Conservation (phyloP, 2,888 invertebrate species). For the Octonoba sinensis region DNA sequence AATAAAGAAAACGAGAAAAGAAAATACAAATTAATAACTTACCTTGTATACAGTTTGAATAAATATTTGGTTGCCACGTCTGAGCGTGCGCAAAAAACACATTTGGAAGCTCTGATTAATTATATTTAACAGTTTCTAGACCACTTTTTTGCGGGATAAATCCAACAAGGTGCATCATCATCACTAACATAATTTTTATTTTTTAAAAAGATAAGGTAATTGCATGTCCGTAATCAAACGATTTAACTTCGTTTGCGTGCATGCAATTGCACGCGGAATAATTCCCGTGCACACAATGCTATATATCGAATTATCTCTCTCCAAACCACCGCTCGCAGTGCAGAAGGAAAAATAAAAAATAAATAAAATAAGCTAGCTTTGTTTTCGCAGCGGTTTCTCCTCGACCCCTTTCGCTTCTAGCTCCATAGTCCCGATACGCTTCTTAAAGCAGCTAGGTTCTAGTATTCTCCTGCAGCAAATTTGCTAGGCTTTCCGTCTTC, state of each 20-base stretch:
- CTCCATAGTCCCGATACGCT: not conserved
- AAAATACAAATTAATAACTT: slow-evolving; percentile 2
- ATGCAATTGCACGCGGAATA: too few relatives aligned
- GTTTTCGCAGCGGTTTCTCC: not conserved
- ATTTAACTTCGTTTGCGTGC: too few relatives aligned
- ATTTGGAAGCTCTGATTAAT: too few relatives aligned
- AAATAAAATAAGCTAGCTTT: not conserved
- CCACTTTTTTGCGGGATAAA: not conserved
- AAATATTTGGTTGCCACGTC: slow-evolving; percentile 33
- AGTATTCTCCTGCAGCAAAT: slow-evolving; percentile 40
- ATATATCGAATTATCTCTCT: too few relatives aligned
- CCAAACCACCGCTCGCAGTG: too few relatives aligned
- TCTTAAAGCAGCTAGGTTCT: slow-evolving; percentile 13
- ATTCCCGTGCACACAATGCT: too few relatives aligned
- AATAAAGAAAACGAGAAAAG: not conserved
- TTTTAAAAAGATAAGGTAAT: too few relatives aligned
- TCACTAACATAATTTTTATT: too few relatives aligned
- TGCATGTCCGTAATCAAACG: too few relatives aligned
- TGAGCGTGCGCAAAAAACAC: slow-evolving; percentile 38
- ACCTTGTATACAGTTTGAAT: slow-evolving; percentile 38
- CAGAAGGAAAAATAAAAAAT: too few relatives aligned
- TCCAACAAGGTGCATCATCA: too few relatives aligned
- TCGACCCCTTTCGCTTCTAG: not conserved
- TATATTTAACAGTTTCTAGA: slow-evolving; percentile 8
- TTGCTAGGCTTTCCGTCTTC: slow-evolving; percentile 27